Percentiles rank a stretch among this genome's conserved stretches.
Evolutionary conservation across 2,113 vertebrate genomes (phyloP).

Genomic region (Coregonus clupeaformis): DNA sequence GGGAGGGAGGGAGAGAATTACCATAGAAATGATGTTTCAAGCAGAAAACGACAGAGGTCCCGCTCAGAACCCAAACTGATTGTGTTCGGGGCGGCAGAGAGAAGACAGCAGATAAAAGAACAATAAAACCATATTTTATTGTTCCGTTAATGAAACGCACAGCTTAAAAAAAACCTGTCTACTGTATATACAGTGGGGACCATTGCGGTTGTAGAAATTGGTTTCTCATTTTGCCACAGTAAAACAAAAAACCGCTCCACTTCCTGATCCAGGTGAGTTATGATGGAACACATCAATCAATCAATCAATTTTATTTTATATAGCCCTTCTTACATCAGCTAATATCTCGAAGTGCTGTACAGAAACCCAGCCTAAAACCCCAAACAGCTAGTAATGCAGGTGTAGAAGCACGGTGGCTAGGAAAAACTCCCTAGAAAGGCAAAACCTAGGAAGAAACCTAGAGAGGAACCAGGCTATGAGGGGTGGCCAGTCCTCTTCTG

Average conservation of each 20-base stretch:
- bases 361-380: too few species aligned
- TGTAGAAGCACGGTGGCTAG: too few species aligned
- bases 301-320: too few species aligned
- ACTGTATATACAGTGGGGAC: neutral
- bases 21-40: constrained; percentile 56
- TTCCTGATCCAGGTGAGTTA: neutral
- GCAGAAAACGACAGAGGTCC: constrained; percentile 17
- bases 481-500: too few species aligned
- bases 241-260: neutral
- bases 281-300: too few species aligned
- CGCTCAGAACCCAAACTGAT: constrained; percentile 19
- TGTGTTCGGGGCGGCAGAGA: constrained; percentile 8
- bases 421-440: too few species aligned
- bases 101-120: constrained; percentile 24
- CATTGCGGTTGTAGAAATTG: neutral
- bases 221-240: neutral
- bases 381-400: too few species aligned
- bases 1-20: constrained; percentile 39
- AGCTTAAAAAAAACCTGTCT: neutral
- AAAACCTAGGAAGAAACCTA: too few species aligned
- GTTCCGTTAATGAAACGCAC: neutral
- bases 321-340: too few species aligned
- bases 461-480: too few species aligned
- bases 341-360: too few species aligned
- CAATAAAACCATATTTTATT: constrained; percentile 24